Conservation (phyloP, 2,113 vertebrate species). For the Ibidorhyncha struthersii region DNA sequence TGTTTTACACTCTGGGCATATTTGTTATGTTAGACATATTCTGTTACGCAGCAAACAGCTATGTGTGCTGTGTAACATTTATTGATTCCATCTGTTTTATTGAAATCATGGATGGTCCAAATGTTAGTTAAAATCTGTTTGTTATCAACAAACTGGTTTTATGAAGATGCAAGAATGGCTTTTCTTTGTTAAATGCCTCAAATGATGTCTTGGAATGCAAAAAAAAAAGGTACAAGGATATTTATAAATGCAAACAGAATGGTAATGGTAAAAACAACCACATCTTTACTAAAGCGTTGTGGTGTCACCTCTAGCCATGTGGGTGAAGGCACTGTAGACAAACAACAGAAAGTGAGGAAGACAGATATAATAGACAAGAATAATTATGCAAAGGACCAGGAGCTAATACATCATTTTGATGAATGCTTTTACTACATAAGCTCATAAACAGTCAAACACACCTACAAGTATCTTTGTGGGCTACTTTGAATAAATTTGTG, state of each 20-base stretch:
- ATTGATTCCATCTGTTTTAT: conserved; percentile 76
- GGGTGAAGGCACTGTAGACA: neutral
- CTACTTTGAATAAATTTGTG: neutral
- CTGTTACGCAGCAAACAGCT: conserved; percentile 54
- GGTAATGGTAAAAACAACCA: neutral
- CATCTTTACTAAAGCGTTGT: neutral
- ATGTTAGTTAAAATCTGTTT: conserved; percentile 76
- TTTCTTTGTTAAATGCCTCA: conserved; percentile 3
- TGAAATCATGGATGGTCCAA: conserved; percentile 68
- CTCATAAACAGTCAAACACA: neutral
- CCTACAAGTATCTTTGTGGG: neutral
- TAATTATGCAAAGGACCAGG: neutral
- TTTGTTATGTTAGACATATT: conserved; percentile 58
- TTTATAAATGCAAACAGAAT: neutral
- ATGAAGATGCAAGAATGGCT: neutral
- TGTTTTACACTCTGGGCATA: conserved; percentile 21
- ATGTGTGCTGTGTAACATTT: conserved; percentile 52
- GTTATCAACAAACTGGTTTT: conserved; percentile 64
- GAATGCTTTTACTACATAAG: neutral
- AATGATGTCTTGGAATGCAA: neutral
- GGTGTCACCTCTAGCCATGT: neutral
- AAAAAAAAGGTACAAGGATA: neutral
- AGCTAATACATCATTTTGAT: neutral
- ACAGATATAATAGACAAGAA: neutral
- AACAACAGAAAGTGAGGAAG: neutral